phyloP scores from a whole-genome alignment of 2,797 vertebrate species.

The Okamejei kenojei region DNA sequence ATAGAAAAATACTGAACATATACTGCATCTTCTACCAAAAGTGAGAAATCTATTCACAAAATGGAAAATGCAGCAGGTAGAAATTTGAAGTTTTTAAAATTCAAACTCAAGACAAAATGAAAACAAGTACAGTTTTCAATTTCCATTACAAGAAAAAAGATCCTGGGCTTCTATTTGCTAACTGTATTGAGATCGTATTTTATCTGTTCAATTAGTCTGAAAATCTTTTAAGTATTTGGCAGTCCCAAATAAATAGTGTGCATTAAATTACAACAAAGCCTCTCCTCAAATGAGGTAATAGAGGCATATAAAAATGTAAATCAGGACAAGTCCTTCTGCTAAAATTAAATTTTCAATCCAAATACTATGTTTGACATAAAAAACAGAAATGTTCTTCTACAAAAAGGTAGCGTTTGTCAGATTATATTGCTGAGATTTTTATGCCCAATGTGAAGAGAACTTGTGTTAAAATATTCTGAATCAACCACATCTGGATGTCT shows the following conservation, averaged over 20 bases:
- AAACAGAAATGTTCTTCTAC: slow-evolving; percentile 5
- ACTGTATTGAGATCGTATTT: slow-evolving; percentile 6
- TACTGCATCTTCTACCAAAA: slow-evolving; percentile 2
- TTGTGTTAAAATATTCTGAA: neutral
- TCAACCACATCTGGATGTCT: slow-evolving; percentile 2
- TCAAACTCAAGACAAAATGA: slow-evolving; percentile 33
- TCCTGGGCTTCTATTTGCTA: slow-evolving; percentile 16
- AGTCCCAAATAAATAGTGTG: slow-evolving; percentile 24
- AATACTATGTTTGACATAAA: slow-evolving; percentile 25
- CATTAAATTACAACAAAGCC: slow-evolving; percentile 33
- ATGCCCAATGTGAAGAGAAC: neutral
- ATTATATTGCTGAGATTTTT: slow-evolving; percentile 21
- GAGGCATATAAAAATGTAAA: slow-evolving; percentile 26
- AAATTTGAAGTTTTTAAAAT: slow-evolving; percentile 16
- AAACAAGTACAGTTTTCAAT: slow-evolving; percentile 31
- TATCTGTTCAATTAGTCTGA: slow-evolving; percentile 25
- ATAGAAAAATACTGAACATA: slow-evolving; percentile 19
- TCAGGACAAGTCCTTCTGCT: neutral
- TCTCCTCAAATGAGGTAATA: slow-evolving; percentile 2
- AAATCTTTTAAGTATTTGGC: neutral
- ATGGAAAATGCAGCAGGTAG: slow-evolving; percentile 33
- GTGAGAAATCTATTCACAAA: neutral
- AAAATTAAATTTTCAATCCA: slow-evolving; percentile 24
- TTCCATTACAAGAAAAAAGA: slow-evolving; percentile 13
- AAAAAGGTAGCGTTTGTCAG: slow-evolving; percentile 3